A percentile compares a stretch with the other conserved stretches of the same genome.
Conservation (phyloP, 2,888 invertebrate genomes). For the Notodonta ziczac region DNA sequence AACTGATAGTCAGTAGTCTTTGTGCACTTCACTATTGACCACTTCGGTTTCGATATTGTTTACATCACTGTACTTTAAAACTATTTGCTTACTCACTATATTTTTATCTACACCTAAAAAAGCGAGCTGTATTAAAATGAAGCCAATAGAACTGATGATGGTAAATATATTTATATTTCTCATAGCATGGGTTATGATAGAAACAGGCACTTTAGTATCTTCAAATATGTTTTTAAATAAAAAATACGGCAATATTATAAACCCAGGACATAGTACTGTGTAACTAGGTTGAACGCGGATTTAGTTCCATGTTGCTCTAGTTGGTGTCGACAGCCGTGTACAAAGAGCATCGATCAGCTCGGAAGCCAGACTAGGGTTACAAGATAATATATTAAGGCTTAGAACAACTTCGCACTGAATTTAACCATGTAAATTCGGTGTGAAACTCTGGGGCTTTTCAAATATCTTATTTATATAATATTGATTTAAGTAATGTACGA, state of each 20-base stretch:
- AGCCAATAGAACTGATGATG: neutral
- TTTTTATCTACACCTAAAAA: constrained; percentile 5
- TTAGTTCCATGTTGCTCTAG: constrained; percentile 42
- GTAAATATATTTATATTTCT: too few relatives aligned
- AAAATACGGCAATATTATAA: neutral
- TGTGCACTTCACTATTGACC: constrained; percentile 63
- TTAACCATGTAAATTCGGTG: neutral
- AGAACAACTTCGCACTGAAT: constrained; percentile 9
- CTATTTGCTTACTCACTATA: constrained; percentile 13
- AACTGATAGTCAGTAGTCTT: constrained; percentile 43
- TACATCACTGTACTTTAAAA: constrained; percentile 30
- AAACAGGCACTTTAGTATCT: too few relatives aligned
- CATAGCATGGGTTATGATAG: too few relatives aligned
- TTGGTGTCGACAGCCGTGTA: constrained; percentile 51
- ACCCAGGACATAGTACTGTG: neutral
- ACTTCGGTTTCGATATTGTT: constrained; percentile 35
- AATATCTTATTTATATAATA: neutral
- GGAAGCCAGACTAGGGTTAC: constrained; percentile 24
- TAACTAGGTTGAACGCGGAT: constrained; percentile 15
- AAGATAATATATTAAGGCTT: constrained; percentile 10
- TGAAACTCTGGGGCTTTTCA: neutral
- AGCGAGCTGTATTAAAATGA: neutral
- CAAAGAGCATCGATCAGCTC: constrained; percentile 57
- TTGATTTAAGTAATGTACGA: too few relatives aligned
- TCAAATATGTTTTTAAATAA: too few relatives aligned